These are phyloP conservation scores for Nebria brevicollis DNA, from an alignment of 2,888 invertebrate genomes.

Conservation along the genomic window DNA sequence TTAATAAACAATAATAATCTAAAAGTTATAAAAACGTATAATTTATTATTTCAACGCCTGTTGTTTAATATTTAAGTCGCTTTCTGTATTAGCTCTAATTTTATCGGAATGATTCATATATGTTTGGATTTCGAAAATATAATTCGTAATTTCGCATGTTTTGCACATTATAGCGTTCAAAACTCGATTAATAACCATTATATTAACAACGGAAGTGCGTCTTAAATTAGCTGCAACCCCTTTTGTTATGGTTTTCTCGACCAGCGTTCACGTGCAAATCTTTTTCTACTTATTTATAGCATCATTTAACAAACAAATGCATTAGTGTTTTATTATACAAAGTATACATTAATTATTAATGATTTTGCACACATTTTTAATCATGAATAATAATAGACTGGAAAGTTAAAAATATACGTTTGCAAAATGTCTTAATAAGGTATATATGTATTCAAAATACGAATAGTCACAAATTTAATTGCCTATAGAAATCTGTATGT, in stretches of 20 bases:
- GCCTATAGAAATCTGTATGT: not conserved
- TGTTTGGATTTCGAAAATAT: not conserved
- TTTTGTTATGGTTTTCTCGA: not conserved
- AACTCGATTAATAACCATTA: constrained; percentile 16
- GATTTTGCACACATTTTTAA: not conserved
- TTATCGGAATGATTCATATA: not conserved
- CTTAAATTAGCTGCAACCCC: constrained; percentile 12
- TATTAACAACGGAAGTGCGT: constrained; percentile 15
- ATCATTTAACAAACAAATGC: not conserved
- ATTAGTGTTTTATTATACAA: not conserved
- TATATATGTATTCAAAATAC: not conserved
- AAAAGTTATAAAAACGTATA: too few relatives aligned
- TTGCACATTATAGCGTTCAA: constrained; percentile 1
- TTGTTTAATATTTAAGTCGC: not conserved
- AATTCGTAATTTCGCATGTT: not conserved
- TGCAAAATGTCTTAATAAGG: not conserved
- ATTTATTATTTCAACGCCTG: too few relatives aligned
- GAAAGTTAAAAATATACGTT: not conserved
- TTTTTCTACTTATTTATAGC: not conserved
- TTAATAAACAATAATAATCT: too few relatives aligned
- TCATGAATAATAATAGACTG: not conserved
- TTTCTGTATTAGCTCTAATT: not conserved
- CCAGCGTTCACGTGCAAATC: not conserved
- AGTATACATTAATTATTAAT: too few relatives aligned
- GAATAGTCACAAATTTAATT: not conserved